Evolutionary conservation across 2,113 vertebrate genomes (phyloP).

Genomic region (Numida meleagris): DNA sequence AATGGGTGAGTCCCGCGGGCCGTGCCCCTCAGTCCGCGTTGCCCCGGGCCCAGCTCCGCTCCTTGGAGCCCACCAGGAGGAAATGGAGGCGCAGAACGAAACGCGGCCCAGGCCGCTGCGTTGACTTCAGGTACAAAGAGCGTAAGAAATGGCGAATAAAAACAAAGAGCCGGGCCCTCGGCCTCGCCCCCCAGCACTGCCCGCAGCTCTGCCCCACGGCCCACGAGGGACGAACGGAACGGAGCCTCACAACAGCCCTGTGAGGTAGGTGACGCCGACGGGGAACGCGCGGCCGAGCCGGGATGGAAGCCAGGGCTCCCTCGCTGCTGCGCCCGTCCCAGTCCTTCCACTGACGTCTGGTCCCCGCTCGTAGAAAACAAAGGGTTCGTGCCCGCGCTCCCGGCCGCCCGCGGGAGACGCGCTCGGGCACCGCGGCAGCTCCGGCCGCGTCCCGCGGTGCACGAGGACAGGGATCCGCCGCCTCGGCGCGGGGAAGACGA

Average conservation of each 20-base stretch:
- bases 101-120: neutral
- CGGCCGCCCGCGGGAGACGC: constrained; percentile 10
- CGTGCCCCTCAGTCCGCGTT: neutral
- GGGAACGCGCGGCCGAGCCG: constrained; percentile 39
- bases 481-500: neutral
- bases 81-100: neutral
- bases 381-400: neutral
- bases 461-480: constrained; percentile 16
- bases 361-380: constrained; percentile 42
- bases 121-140: constrained; percentile 15
- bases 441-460: neutral
- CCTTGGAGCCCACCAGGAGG: neutral
- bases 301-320: neutral
- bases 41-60: too few relatives aligned
- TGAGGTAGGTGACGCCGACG: constrained; percentile 13
- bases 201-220: neutral
- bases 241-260: constrained; percentile 40
- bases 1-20: constrained; percentile 1
- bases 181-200: rapidly evolving
- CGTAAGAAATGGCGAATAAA: constrained; percentile 43
- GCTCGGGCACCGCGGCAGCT: neutral
- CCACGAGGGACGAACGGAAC: too few relatives aligned
- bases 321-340: neutral
- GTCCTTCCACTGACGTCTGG: constrained; percentile 15
- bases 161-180: neutral